Base-by-base conservation (phyloP, 37 sponge, comb jelly and placozoan species). In the Tethya wilhelma region DNA sequence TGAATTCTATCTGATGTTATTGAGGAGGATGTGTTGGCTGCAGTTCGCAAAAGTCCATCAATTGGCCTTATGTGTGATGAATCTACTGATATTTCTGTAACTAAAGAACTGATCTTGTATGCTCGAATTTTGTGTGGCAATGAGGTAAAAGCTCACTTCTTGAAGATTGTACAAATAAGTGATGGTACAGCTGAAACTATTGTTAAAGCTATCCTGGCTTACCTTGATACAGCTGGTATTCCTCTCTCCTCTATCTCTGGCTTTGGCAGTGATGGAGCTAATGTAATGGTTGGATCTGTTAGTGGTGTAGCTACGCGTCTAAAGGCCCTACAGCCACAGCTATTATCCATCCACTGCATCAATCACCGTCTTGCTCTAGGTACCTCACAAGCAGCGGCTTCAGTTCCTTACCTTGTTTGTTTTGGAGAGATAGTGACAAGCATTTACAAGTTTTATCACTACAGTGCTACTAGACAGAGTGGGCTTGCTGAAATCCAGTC, bases 41-140 rank as follows among this genome's bases (percentile, higher is more conserved):
- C 32, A 12, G 69, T 68, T 11, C 12, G 23, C 32, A 23, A 9
- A 38, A 68, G 69, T 33, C 69, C 69, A n/a, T 38, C 40, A 4
- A 29, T 68, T 8, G 38, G 69, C 9, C 11, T 68, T 14, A 12
- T n/a, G n/a, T n/a, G n/a, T 45, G 73, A 72, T 72, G 73, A 72
- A 32, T 45, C 73, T 9, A 72, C 73, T 42, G 73, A 72, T 44
- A 45, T 32, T 9, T 42, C 73, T 45, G 38, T 33, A 26, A n/a
- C 37, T 4, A 72, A 72, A 29, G 28, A 72, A n/a, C 55, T 72
- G 22, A 45, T 72, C 14, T 7, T 72, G 6, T 72, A 33, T 72
- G 73, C 37, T 72, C n/a, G n/a, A n/a, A n/a, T n/a, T n/a, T n/a
- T 72, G 9, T 14, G 9, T 25, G 30, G 8, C n/a, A 29, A 55